A percentile compares a stretch with the other conserved stretches of the same genome.
phyloP scores from a whole-genome alignment of 2,888 invertebrate genomes.

The Nephrotoma flavescens region DNA sequence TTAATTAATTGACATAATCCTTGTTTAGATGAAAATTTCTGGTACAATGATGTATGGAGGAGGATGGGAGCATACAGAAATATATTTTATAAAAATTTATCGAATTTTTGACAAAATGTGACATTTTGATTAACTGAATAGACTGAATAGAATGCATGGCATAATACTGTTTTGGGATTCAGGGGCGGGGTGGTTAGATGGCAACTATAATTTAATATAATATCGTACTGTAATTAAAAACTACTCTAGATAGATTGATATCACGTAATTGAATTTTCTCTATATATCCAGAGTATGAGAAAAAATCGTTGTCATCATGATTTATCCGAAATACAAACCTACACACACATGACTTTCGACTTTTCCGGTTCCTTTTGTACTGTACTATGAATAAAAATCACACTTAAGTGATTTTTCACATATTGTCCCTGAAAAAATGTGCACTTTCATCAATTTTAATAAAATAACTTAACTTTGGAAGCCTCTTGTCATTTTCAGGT shows the following conservation, averaged over 20 bases:
- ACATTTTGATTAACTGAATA: neutral
- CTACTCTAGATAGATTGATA: neutral
- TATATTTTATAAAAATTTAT: neutral
- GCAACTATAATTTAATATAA: neutral
- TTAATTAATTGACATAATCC: neutral
- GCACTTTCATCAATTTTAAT: neutral
- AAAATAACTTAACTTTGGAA: neutral
- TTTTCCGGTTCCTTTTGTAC: neutral
- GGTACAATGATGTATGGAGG: neutral
- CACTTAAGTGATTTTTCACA: neutral
- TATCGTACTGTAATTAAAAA: neutral
- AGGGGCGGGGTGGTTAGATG: neutral
- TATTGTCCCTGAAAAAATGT: neutral
- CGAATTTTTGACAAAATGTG: neutral
- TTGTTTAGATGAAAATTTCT: neutral
- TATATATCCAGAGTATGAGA: neutral
- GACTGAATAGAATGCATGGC: neutral
- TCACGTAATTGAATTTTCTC: neutral
- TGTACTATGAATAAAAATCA: neutral
- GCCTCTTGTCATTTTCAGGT: neutral
- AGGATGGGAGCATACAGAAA: neutral
- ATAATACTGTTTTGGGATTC: neutral
- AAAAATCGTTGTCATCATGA: neutral
- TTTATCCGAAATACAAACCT: neutral
- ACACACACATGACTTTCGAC: neutral